Base-by-base conservation (phyloP, 2,888 invertebrate species). In the Alloplasta piceator region DNA sequence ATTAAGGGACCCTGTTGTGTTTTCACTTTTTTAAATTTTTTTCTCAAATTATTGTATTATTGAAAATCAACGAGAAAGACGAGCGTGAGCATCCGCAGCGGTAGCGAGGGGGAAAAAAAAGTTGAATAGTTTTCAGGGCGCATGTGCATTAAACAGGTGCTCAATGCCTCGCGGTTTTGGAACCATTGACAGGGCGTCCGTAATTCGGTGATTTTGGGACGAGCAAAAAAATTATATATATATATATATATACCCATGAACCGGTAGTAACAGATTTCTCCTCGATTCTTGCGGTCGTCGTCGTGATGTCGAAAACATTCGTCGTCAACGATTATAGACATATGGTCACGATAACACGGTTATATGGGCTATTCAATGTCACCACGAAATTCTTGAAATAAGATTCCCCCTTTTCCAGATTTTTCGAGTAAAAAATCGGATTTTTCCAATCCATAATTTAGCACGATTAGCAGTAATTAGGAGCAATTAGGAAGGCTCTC, bases 131-230 rank as follows among this genome's bases (percentile, higher is more conserved):
- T 64, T 64, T 41, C 10, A 26, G 48, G 43, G 39, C 26, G 7
- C 61, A 14, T 52, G 38, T 61, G 12, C 73, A 56, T 76, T 73
- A 83, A 85, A 83, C 88, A 89, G 89, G 85, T 87, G 87, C 76
- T 82, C 82, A 87, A 86, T 76, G 71, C 63, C 82, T 85, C 83
- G 83, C 73, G 86, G 86, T 85, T 26, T 82, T 60, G 50, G 41
- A 43, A 85, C 85, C 87, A 87, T 86, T 83, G 82, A 82, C 79
- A 76, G 83, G 82, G 66, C 50, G 38, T 58, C 63, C 36, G 70
- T 79, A 67, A 87, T 87, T 85, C 84, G 78, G 78, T 85, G 87
- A 88, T 86, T 88, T 85, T 78, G 58, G 16, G 39, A 68, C 5
- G 6, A 26, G n/a, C 7, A 26, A 46, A 26, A 64, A 16, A 36